Percentiles rank a stretch among this genome's conserved stretches.
Conservation (phyloP, 2,113 vertebrate genomes). For the Micronycteris hirsuta region DNA sequence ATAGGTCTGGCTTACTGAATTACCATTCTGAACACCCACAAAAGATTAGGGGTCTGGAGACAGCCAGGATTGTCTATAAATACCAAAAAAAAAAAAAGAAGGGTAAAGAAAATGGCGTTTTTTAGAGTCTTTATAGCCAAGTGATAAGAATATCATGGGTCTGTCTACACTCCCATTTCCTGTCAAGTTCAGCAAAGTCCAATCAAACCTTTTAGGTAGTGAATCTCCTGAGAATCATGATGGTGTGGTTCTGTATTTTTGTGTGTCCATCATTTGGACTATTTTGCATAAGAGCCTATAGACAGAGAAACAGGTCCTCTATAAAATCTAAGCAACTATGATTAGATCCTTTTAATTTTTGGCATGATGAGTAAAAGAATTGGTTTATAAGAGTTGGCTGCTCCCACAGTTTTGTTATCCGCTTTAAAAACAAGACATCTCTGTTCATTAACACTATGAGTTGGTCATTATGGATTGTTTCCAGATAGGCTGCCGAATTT, state of each 20-base stretch:
- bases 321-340: background rate
- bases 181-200: background rate
- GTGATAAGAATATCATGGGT: background rate
- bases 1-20: background rate
- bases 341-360: background rate
- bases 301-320: background rate
- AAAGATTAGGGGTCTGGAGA: background rate
- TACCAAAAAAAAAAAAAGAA: background rate
- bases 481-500: constrained; percentile 10
- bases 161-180: background rate
- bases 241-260: background rate
- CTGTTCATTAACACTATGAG: constrained; percentile 20
- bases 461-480: constrained; percentile 20
- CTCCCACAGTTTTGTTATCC: background rate
- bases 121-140: background rate
- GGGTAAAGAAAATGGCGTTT: background rate
- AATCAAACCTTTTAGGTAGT: background rate
- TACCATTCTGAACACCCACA: background rate
- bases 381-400: background rate
- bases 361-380: background rate
- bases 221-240: background rate
- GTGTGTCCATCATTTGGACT: background rate
- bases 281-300: background rate
- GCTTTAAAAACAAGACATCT: constrained; percentile 11
- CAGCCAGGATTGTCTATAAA: background rate